Conservation (phyloP, 2,888 invertebrate species). For the Dilophus febrilis region DNA sequence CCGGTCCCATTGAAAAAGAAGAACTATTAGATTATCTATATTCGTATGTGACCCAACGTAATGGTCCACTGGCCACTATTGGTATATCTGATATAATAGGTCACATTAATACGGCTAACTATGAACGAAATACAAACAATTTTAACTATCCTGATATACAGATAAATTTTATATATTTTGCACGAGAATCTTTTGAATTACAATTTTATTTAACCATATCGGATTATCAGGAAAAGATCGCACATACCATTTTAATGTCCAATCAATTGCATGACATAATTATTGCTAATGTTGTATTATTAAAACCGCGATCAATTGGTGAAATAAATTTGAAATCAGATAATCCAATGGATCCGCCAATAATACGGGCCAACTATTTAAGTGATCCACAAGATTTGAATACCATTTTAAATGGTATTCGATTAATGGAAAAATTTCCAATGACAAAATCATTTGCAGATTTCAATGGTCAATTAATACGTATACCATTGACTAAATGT, state of each 20-base stretch:
- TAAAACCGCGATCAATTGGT: conserved; percentile 35
- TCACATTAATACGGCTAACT: conserved; percentile 33
- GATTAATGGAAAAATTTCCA: conserved; percentile 22
- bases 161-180: conserved; percentile 21
- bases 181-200: conserved; percentile 19
- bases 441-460: conserved; percentile 28
- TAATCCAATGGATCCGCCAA: conserved; percentile 39
- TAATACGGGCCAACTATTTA: conserved; percentile 49
- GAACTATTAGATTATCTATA: conserved; percentile 18
- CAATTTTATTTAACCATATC: conserved; percentile 23
- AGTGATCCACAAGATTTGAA: conserved; percentile 37
- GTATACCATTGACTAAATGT: conserved; percentile 64
- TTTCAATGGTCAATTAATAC: conserved; percentile 32
- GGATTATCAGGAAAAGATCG: conserved; percentile 22
- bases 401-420: conserved; percentile 33
- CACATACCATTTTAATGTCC: conserved; percentile 19
- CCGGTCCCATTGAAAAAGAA: conserved; percentile 2
- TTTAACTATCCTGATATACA: neutral
- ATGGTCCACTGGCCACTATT: conserved; percentile 32
- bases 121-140: too few species aligned
- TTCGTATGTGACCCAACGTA: conserved; percentile 32
- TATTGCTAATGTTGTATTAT: conserved; percentile 14
- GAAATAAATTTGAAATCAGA: conserved; percentile 32
- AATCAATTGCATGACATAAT: conserved; percentile 15
- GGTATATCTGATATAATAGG: conserved; percentile 32